phyloP scores from a whole-genome alignment of 2,888 invertebrate genomes.

The Sicus ferrugineus region DNA sequence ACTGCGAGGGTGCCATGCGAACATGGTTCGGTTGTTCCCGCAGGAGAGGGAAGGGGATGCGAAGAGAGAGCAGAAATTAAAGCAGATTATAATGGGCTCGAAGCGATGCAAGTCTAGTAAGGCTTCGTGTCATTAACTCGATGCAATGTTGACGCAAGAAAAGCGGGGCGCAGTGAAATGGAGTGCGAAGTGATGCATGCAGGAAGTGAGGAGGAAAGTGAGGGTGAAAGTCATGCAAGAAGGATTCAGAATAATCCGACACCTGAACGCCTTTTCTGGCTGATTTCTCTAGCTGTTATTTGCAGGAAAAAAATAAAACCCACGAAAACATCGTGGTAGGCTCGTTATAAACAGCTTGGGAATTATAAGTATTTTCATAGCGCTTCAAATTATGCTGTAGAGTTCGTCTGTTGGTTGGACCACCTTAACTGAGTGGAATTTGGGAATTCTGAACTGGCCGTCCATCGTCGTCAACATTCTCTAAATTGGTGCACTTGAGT shows the following conservation, averaged over 20 bases:
- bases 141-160: background rate
- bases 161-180: constrained; percentile 9
- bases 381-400: no score
- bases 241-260: no score
- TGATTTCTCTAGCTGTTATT: no score
- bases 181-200: background rate
- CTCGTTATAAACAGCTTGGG: no score
- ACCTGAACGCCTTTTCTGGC: no score
- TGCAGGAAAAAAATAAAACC: no score
- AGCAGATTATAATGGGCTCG: constrained; percentile 25
- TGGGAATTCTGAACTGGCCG: background rate
- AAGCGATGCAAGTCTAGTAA: constrained; percentile 12
- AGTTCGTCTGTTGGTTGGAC: no score
- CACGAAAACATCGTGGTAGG: no score
- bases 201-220: background rate
- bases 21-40: background rate
- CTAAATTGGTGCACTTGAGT: no score
- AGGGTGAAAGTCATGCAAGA: no score
- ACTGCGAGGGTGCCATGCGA: constrained; percentile 65
- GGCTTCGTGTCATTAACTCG: constrained; percentile 23
- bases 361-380: no score
- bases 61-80: constrained; percentile 8
- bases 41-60: background rate
- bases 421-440: no score
- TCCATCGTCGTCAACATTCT: background rate